phyloP scores from a whole-genome alignment of 2,888 invertebrate genomes.

The Panorpa germanica region DNA sequence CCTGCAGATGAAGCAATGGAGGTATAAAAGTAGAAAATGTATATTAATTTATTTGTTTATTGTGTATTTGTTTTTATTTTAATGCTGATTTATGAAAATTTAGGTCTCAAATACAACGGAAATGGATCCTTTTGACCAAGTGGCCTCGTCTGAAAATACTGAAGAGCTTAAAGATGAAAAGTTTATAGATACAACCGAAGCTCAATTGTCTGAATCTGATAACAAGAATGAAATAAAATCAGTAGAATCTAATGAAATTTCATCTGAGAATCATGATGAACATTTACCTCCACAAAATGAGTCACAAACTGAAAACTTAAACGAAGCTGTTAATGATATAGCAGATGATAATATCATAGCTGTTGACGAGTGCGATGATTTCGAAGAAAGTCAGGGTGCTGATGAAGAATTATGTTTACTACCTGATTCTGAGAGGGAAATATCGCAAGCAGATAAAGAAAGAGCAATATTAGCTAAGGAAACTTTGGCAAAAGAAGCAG shows the following conservation, averaged over 20 bases:
- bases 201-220: background rate
- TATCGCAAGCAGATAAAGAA: conserved; percentile 46
- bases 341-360: conserved; percentile 16
- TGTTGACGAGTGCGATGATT: conserved; percentile 29
- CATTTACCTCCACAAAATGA: conserved; percentile 11
- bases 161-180: conserved; percentile 25
- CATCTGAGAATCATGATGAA: conserved; percentile 15
- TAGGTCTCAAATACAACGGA: conserved; percentile 17
- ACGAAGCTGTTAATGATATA: conserved; percentile 15
- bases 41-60: background rate
- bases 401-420: conserved; percentile 48
- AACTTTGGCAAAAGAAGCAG: conserved; percentile 17
- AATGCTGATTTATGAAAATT: conserved; percentile 18
- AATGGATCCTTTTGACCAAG: conserved; percentile 16
- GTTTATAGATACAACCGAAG: conserved; percentile 13
- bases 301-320: conserved; percentile 10
- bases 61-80: background rate
- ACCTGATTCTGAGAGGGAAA: conserved; percentile 46
- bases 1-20: too few relatives aligned
- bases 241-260: conserved; percentile 6
- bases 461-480: conserved; percentile 26
- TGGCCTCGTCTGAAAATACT: conserved; percentile 15
- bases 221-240: conserved; percentile 1
- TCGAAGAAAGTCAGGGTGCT: conserved; percentile 29
- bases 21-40: too few relatives aligned